Conservation (phyloP, 1,140 invertebrate genomes). For the Gryon sp. region DNA sequence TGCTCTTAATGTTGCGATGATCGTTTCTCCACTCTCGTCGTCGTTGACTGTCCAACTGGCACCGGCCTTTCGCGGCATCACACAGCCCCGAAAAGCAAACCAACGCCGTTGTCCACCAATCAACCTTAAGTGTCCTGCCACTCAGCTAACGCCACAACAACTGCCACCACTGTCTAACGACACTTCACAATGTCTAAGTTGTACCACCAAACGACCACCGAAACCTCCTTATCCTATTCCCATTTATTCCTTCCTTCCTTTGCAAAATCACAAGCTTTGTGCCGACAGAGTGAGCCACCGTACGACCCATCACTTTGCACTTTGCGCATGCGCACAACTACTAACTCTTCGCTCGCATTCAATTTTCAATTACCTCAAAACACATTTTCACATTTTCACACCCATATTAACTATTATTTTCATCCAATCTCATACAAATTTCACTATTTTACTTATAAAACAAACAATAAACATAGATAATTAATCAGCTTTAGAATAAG, state of each 20-base stretch:
- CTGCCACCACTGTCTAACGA: background rate
- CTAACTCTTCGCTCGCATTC: background rate
- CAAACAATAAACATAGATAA: no score
- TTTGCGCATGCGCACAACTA: background rate
- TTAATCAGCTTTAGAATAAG: no score
- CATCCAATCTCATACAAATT: no score
- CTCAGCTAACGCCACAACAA: background rate
- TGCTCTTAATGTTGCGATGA: no score
- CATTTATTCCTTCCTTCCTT: background rate
- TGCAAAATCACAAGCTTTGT: background rate
- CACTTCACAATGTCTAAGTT: no score
- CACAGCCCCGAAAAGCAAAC: background rate
- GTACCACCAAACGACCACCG: no score
- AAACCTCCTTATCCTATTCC: background rate
- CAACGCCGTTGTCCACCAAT: background rate
- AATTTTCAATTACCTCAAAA: no score
- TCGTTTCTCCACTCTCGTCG: no score
- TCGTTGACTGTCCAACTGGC: background rate
- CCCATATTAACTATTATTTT: no score
- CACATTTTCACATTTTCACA: no score
- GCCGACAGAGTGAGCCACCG: no score
- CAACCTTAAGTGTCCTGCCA: background rate
- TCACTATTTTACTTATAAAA: no score
- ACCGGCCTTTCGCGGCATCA: conserved; percentile 21
- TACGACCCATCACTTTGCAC: background rate